A percentile compares a stretch with the other conserved stretches of the same genome.
phyloP scores from a whole-genome alignment of 2,113 vertebrate species.

The Apteryx owenii region DNA sequence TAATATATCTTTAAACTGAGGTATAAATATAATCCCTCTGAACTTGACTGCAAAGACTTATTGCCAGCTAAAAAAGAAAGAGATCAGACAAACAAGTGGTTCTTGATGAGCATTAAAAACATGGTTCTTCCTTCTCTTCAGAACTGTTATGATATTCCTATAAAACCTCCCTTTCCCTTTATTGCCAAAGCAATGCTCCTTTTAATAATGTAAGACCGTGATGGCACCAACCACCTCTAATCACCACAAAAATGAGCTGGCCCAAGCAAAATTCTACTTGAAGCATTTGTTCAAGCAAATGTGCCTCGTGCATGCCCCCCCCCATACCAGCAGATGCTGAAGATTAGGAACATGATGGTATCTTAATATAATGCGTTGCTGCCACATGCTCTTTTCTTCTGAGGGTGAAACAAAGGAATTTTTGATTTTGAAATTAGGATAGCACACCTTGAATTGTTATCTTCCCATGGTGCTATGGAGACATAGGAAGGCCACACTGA shows the following conservation, averaged over 20 bases:
- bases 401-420: background rate
- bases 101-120: slow-evolving; percentile 43
- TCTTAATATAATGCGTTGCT: background rate
- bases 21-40: slow-evolving; percentile 39
- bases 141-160: background rate
- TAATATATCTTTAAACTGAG: slow-evolving; percentile 9
- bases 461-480: background rate
- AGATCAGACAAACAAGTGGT: slow-evolving; percentile 17
- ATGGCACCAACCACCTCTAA: background rate
- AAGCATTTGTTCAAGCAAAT: background rate
- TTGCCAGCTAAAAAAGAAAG: slow-evolving; percentile 32
- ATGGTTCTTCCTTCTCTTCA: background rate
- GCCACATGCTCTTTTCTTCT: background rate
- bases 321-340: background rate
- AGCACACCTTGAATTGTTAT: background rate
- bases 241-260: background rate
- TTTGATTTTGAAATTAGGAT: background rate
- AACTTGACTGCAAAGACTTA: slow-evolving; percentile 34
- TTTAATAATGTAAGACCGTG: slow-evolving; percentile 7
- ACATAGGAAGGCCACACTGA: background rate
- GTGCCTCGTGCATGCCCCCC: background rate
- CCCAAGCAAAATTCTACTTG: background rate
- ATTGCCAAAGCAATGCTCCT: background rate
- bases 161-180: background rate
- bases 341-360: background rate